A percentile compares a stretch with the other conserved stretches of the same genome.
Evolutionary conservation across 1,140 invertebrate genomes (phyloP).

Genomic region (Macrostomum lignano): DNA sequence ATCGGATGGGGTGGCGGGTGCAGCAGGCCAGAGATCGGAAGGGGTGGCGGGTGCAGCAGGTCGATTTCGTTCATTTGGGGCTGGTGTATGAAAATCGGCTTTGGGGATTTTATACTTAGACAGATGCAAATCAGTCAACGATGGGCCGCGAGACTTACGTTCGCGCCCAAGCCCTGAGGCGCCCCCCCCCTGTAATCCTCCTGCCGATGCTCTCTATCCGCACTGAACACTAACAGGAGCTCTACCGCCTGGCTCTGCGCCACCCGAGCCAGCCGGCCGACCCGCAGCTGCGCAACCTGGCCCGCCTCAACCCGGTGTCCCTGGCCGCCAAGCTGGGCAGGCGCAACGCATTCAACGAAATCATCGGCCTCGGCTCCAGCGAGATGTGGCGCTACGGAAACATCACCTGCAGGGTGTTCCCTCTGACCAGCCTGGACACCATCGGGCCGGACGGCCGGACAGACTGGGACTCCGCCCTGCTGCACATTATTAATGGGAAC

Average conservation of each 20-base stretch:
- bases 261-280: conserved; percentile 69
- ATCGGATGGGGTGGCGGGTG: no score
- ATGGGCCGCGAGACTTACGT: no score
- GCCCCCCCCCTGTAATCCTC: no score
- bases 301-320: conserved; percentile 72
- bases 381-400: conserved; percentile 97
- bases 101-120: no score
- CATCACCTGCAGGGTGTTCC: conserved; percentile 91
- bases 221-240: conserved; percentile 56
- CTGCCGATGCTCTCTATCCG: no score
- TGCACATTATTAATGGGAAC: conserved; percentile 72
- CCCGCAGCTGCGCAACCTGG: conserved; percentile 43
- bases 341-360: conserved; percentile 77
- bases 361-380: conserved; percentile 65
- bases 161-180: no score
- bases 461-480: conserved; percentile 93
- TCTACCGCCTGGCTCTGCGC: conserved; percentile 81
- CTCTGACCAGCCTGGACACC: conserved; percentile 74
- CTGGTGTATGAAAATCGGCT: no score
- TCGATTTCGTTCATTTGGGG: no score
- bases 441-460: conserved; percentile 52
- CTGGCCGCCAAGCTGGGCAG: conserved; percentile 76
- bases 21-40: no score
- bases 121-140: no score
- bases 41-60: no score